Evolutionary conservation across 2,888 invertebrate species (phyloP).

Genomic region (Epirrhoe alternata): DNA sequence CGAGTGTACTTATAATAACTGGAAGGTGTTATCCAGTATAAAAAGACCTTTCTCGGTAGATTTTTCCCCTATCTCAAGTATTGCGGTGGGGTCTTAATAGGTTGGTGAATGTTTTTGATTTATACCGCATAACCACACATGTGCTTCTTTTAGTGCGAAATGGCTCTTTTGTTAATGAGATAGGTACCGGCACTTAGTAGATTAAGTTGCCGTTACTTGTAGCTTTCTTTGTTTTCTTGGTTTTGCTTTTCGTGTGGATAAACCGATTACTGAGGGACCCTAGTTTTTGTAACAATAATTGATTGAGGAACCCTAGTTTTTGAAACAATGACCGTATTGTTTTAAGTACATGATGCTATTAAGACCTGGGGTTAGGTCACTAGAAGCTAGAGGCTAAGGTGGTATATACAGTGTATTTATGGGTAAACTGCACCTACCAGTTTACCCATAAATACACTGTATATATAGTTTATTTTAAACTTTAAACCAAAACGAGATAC

Average conservation of each 20-base stretch:
- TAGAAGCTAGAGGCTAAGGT: no score
- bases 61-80: constrained; percentile 25
- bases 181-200: constrained; percentile 42
- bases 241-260: neutral
- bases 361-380: no score
- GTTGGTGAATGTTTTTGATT: constrained; percentile 47
- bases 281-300: neutral
- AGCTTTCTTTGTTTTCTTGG: constrained; percentile 28
- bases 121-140: constrained; percentile 48
- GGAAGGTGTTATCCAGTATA: constrained; percentile 37
- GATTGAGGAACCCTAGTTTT: no score
- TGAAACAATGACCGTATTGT: no score
- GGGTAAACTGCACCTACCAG: no score
- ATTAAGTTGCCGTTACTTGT: constrained; percentile 39
- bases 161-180: constrained; percentile 54
- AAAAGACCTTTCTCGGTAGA: constrained; percentile 8
- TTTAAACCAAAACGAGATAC: no score
- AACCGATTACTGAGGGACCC: neutral
- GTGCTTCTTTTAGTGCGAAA: constrained; percentile 51
- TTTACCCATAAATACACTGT: no score
- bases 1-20: constrained; percentile 27
- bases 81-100: constrained; percentile 38
- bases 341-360: no score
- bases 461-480: no score
- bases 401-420: no score